phyloP scores from a whole-genome alignment of 2,797 vertebrate genomes.

The Gadopsis marmoratus region DNA sequence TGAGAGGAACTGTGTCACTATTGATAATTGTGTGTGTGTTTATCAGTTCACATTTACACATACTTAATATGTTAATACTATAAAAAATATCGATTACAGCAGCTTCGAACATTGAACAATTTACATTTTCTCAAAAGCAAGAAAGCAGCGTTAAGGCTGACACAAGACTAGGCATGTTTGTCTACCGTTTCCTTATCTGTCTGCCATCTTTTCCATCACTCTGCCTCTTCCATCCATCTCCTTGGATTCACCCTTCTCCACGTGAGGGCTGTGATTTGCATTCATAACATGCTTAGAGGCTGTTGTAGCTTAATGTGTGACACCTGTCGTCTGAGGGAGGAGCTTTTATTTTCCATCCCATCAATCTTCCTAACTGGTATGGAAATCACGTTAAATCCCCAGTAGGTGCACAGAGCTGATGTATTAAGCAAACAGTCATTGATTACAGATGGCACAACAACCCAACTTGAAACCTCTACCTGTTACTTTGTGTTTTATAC shows the following conservation, averaged over 20 bases:
- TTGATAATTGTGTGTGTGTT: background rate
- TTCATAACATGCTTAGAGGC: slow-evolving; percentile 35
- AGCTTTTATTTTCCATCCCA: slow-evolving; percentile 18
- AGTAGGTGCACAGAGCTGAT: slow-evolving; percentile 30
- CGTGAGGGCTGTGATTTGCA: slow-evolving; percentile 45
- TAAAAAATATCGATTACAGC: background rate
- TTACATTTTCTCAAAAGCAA: background rate
- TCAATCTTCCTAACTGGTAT: slow-evolving; percentile 53
- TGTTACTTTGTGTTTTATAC: slow-evolving; percentile 24
- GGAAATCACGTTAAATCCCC: slow-evolving; percentile 33
- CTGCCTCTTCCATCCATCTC: background rate
- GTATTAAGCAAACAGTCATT: slow-evolving; percentile 61
- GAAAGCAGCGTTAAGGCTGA: background rate
- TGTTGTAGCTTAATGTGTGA: slow-evolving; percentile 22
- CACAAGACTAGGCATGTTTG: background rate
- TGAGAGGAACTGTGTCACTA: background rate
- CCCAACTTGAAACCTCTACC: background rate
- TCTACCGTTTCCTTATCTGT: slow-evolving; percentile 5
- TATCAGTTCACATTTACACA: background rate
- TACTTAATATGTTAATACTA: background rate
- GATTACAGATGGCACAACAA: slow-evolving; percentile 59
- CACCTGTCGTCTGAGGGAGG: slow-evolving; percentile 41
- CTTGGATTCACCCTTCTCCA: background rate
- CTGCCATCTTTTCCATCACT: slow-evolving; percentile 7
- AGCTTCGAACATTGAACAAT: background rate